A percentile compares a stretch with the other conserved stretches of the same genome.
These are phyloP conservation scores for Megaceryle maxima DNA, from an alignment of 2,113 vertebrate species.

Conservation along the genomic window DNA sequence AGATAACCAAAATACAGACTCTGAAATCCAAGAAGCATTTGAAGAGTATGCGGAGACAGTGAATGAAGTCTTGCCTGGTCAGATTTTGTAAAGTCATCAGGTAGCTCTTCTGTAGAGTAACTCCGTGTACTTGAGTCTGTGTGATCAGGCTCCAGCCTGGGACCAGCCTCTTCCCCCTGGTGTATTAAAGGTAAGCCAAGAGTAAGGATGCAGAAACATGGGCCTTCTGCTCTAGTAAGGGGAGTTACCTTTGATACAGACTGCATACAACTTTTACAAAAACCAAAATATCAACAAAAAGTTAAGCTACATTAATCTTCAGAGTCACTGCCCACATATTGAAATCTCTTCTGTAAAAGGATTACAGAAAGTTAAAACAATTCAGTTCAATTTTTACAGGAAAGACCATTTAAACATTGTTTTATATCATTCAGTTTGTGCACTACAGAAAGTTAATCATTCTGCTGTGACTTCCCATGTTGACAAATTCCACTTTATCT, in stretches of 20 bases:
- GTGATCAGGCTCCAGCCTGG: constrained; percentile 59
- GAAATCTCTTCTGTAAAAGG: background rate
- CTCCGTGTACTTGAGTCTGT: constrained; percentile 65
- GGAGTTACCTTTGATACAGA: background rate
- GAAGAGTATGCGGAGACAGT: background rate
- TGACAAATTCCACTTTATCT: background rate
- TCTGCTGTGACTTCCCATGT: background rate
- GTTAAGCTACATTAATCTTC: background rate
- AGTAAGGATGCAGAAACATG: background rate
- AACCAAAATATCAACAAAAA: background rate
- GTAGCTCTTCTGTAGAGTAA: constrained; percentile 65
- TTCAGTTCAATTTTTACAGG: background rate
- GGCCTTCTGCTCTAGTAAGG: background rate
- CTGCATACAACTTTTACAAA: background rate
- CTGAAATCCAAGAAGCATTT: background rate
- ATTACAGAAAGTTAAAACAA: background rate
- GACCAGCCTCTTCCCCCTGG: constrained; percentile 79
- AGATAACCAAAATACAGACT: background rate
- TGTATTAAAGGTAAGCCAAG: background rate
- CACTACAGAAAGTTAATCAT: background rate
- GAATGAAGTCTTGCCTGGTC: constrained; percentile 67
- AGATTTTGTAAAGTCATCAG: constrained; percentile 68
- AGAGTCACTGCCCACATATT: background rate
- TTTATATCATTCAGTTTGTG: fast-evolving
- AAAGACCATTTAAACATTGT: background rate